Evolutionary conservation across 1,140 invertebrate genomes (phyloP).

Genomic region (Sminthurides bifidus): DNA sequence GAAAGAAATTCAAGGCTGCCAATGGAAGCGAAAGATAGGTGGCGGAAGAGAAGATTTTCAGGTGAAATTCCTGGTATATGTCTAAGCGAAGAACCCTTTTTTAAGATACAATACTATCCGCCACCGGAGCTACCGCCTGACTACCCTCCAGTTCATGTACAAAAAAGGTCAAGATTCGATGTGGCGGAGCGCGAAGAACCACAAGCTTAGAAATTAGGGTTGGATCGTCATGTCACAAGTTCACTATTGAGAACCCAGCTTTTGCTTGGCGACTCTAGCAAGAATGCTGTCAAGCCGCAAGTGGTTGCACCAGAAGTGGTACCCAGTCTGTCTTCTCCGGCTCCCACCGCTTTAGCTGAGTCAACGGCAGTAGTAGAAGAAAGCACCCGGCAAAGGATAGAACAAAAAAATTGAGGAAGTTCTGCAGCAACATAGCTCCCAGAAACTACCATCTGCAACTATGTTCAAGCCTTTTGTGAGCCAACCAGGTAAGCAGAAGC

Average conservation of each 20-base stretch:
- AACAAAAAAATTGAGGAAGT: constrained; percentile 29
- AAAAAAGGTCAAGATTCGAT: constrained; percentile 34
- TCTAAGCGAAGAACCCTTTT: constrained; percentile 41
- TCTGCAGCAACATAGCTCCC: constrained; percentile 21
- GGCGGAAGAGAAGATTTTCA: constrained; percentile 13
- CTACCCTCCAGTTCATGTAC: constrained; percentile 50
- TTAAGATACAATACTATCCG: constrained; percentile 49
- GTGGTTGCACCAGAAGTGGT: not conserved
- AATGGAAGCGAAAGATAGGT: constrained; percentile 13
- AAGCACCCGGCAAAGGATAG: constrained; percentile 6
- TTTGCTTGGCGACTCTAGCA: constrained; percentile 34
- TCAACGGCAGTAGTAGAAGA: not conserved
- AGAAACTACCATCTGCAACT: constrained; percentile 6
- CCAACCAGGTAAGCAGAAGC: constrained; percentile 63
- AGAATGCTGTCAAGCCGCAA: not conserved
- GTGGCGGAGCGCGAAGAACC: constrained; percentile 33
- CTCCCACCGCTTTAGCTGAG: not conserved
- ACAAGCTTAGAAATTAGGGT: constrained; percentile 35
- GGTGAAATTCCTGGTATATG: constrained; percentile 51
- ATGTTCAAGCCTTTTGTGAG: constrained; percentile 52
- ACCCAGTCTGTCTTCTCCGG: not conserved
- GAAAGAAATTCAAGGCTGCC: constrained; percentile 32
- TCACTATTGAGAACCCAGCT: constrained; percentile 39
- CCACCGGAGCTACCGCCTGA: constrained; percentile 59
- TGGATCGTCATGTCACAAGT: constrained; percentile 47